Conservation (phyloP, 2,888 invertebrate genomes). For the Meghimatium bilineatum region DNA sequence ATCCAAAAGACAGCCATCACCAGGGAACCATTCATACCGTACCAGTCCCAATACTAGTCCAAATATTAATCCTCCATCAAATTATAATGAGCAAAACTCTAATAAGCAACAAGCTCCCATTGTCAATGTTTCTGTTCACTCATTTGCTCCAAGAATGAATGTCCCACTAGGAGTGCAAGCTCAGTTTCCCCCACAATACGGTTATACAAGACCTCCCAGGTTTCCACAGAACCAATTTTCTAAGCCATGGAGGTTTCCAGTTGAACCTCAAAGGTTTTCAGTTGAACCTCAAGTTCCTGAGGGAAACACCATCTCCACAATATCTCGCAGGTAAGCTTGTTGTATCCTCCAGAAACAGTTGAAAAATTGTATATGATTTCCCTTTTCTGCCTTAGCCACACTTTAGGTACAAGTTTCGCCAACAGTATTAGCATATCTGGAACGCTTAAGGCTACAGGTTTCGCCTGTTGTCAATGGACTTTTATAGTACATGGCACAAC, state of each 20-base stretch:
- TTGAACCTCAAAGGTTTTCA: slow-evolving; percentile 19
- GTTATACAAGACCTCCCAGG: slow-evolving; percentile 12
- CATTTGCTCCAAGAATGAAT: slow-evolving; percentile 12
- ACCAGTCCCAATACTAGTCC: background rate
- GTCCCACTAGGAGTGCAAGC: background rate
- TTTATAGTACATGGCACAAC: no score
- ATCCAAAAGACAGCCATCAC: background rate
- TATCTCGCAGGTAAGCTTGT: slow-evolving; percentile 22
- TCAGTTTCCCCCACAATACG: slow-evolving; percentile 3
- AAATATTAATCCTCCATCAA: background rate
- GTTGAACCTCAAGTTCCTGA: background rate
- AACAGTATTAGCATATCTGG: no score
- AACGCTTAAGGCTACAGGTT: no score
- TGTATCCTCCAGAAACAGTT: no score
- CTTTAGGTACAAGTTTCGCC: no score
- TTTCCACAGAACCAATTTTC: slow-evolving; percentile 1
- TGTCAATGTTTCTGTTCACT: background rate
- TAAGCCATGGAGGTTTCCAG: slow-evolving; percentile 18
- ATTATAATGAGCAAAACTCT: background rate
- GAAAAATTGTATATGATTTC: no score
- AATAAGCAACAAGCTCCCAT: background rate
- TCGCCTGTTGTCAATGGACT: no score
- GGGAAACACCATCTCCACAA: slow-evolving; percentile 24
- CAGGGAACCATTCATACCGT: background rate
- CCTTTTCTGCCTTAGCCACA: no score